These are phyloP conservation scores for Drosophila paranaensis DNA, from an alignment of 2,888 invertebrate genomes.

Conservation along the genomic window DNA sequence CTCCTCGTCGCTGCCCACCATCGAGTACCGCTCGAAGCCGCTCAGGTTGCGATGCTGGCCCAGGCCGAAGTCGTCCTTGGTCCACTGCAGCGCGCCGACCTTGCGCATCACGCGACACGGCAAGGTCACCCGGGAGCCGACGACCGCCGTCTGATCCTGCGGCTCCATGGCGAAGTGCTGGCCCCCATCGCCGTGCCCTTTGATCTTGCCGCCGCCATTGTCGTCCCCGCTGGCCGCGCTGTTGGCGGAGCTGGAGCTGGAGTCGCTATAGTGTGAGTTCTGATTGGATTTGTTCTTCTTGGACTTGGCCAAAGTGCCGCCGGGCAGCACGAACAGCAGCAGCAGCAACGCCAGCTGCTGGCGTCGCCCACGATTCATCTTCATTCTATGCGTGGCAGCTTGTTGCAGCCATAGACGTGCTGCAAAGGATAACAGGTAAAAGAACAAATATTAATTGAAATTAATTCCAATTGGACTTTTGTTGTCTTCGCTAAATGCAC, in stretches of 20 bases:
- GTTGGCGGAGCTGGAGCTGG: constrained; percentile 1
- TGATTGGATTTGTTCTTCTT: constrained; percentile 69
- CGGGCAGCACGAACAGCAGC: constrained; percentile 50
- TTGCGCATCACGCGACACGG: constrained; percentile 96
- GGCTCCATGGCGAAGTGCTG: constrained; percentile 97
- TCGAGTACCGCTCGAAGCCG: constrained; percentile 96
- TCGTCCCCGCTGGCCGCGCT: constrained; percentile 51
- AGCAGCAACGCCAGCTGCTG: constrained; percentile 42
- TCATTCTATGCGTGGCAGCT: constrained; percentile 28
- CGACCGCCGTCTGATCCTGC: constrained; percentile 94
- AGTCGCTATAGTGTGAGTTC: constrained; percentile 58
- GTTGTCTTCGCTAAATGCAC: not conserved
- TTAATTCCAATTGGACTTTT: not conserved
- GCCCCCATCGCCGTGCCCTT: constrained; percentile 50
- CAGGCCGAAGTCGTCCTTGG: constrained; percentile 97
- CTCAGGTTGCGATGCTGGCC: constrained; percentile 95
- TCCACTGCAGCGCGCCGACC: constrained; percentile 97
- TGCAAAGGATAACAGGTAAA: constrained; percentile 9
- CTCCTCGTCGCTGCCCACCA: constrained; percentile 98
- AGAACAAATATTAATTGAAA: not conserved
- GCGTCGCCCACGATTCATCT: constrained; percentile 22
- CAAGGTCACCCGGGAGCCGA: constrained; percentile 94
- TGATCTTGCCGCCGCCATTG: constrained; percentile 37
- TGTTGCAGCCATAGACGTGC: constrained; percentile 25
- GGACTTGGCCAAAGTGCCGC: constrained; percentile 84